Evolutionary conservation across 2,888 invertebrate species (phyloP).

Genomic region (Liodrosophila aerea): DNA sequence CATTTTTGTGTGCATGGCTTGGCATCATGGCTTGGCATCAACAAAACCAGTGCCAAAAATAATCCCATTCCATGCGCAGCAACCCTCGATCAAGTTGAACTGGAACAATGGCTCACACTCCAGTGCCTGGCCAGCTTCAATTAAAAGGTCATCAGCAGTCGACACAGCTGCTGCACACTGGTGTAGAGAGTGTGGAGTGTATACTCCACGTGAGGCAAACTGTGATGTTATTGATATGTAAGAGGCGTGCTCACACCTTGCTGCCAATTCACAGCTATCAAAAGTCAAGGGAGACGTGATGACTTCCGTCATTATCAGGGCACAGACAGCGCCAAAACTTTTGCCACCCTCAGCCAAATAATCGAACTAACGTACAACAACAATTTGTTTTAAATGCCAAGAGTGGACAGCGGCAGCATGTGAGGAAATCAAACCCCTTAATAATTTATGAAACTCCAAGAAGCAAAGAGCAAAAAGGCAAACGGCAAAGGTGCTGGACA

Average conservation of each 20-base stretch:
- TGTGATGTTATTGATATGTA: constrained; percentile 71
- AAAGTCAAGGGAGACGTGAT: constrained; percentile 53
- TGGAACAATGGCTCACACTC: constrained; percentile 20
- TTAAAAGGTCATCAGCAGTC: constrained; percentile 80
- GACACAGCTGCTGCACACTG: constrained; percentile 65
- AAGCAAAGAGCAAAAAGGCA: constrained; percentile 33
- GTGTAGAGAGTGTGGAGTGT: too few species aligned
- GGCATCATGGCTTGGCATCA: constrained; percentile 9
- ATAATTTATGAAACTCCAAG: constrained; percentile 72
- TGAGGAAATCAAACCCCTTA: constrained; percentile 64
- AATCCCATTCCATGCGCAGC: constrained; percentile 12
- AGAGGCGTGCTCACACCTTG: constrained; percentile 71
- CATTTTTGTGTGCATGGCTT: constrained; percentile 65
- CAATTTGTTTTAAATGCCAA: constrained; percentile 78
- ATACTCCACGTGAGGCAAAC: constrained; percentile 45
- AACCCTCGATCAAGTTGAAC: constrained; percentile 38
- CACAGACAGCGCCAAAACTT: constrained; percentile 35
- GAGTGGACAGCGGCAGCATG: constrained; percentile 40
- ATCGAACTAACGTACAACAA: constrained; percentile 75
- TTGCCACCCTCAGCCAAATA: constrained; percentile 57
- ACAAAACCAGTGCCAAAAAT: not conserved
- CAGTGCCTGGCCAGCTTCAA: constrained; percentile 63
- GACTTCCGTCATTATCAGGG: constrained; percentile 71
- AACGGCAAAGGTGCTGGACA: constrained; percentile 36
- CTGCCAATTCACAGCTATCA: constrained; percentile 44